Base-by-base conservation (phyloP, 2,797 vertebrate genomes). In the Coreius guichenoti region DNA sequence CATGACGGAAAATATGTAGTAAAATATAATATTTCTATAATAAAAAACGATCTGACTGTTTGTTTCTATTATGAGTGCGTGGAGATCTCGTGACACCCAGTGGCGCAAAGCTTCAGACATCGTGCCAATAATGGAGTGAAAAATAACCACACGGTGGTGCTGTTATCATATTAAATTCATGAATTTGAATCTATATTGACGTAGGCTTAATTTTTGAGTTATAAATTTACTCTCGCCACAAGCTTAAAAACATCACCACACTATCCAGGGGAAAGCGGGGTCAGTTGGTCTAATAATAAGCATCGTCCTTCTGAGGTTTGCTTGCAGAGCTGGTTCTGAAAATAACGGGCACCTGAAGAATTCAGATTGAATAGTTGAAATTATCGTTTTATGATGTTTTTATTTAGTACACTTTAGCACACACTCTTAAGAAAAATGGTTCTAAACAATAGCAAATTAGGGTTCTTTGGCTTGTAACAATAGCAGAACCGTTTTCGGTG, bases 81-180 rank as follows among this genome's bases (percentile, higher is more conserved):
- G 65, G 75, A n/a, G 75, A 84, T 51, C 26, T 43, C 21, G 12
- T 47, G 83, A 79, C 83, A 70, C 51, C 83, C 8, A 84, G 51
- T 79, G 83, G 83, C 21, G 16, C 33, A 58, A 70, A 47, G 39
- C 39, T 74, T 63, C 39, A 31, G 8, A n/a, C 36, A 14, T 9
- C 1, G 12, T 1, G 26, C 12, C 4, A 3, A 8, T 12, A 1
- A 73, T 13, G 1, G 11, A 51, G 31, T 16, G 1, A 8, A 39
- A 54, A 39, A 76, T 61, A 69, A 79, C 39, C 83, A 54, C 56
- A 31, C 7, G 77, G 58, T 65, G 84, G 84, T 12, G 69, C 77
- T 74, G 9, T 67, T 36, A 29, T 65, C 77, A 63, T 17, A 68
- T 23, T 43, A 26, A 26, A 75, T 21, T 26, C 12, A 31, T 17